phyloP scores from a whole-genome alignment of 2,888 invertebrate genomes.

The Danaus chrysippus region DNA sequence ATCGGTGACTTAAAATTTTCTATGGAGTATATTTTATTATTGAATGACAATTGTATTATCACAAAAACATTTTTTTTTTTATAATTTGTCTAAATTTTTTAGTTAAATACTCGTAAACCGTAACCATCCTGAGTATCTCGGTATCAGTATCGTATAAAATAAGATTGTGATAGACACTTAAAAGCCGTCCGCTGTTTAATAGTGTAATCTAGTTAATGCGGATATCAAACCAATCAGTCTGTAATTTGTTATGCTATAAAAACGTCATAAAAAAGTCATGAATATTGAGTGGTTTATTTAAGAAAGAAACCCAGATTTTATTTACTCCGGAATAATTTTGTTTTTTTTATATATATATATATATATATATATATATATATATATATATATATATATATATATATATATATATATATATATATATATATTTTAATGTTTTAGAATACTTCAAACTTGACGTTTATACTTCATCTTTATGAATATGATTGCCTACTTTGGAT shows the following conservation, averaged over 20 bases:
- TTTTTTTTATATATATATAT: neutral
- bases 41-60: no score
- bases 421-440: neutral
- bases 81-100: no score
- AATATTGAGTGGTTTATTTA: neutral
- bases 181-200: conserved; percentile 16
- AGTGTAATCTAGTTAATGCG: conserved; percentile 21
- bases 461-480: no score
- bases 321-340: neutral
- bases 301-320: neutral
- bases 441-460: neutral
- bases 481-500: no score
- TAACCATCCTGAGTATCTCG: no score
- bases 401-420: neutral
- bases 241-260: conserved; percentile 23
- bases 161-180: conserved; percentile 12
- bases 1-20: no score
- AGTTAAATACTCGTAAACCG: no score
- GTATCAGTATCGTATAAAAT: neutral
- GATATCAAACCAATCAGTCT: conserved; percentile 24
- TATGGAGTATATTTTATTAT: no score
- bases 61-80: no score
- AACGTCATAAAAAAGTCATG: neutral
- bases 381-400: neutral
- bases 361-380: neutral